Base-by-base conservation (phyloP, 2,888 invertebrate species). In the Drosophila engyochracea region DNA sequence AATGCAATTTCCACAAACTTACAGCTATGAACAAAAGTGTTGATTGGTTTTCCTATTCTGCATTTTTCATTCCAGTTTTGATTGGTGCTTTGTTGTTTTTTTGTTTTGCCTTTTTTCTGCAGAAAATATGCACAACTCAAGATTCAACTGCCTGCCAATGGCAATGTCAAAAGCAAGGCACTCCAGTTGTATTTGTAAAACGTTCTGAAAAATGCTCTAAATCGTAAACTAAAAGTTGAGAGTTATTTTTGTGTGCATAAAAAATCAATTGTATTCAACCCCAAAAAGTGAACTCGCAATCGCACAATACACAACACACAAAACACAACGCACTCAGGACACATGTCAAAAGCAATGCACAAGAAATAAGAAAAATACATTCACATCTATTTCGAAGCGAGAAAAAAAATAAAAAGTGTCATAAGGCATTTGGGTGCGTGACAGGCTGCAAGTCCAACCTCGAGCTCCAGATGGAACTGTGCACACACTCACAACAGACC, bases 231-330 rank as follows among this genome's bases (percentile, higher is more conserved):
- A 64, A 72, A 69, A 69, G 62, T 60, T 30, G 25, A 82, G 65
- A 84, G 74, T 76, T 83, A 83, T 83, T 86, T 85, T 73, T 66
- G 65, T 80, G 66, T 58, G 63, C 59, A 67, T 55, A 74, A 71
- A 64, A 89, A 83, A 85, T 91, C 85, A 88, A 88, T 89, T 89
- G 81, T 77, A 59, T 79, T 74, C 76, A 87, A 78, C 80, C 84
- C 77, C 67, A 70, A 67, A 74, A 72, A 47, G 47, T 22, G n/a
- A 35, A 63, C 44, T 57, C 47, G 71, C 71, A 71, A 71, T 37
- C 74, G 65, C 58, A 59, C 35, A 72, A 28, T 68, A 62, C 64
- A 59, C 35, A 72, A 28, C 71, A 62, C 64, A 60, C 37, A 72
- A 28, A 70, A 62, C 64, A 60, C 5, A 60, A 28, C 63, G 28